Base-by-base conservation (phyloP, 1,140 invertebrate species). In the Caligus rogercresseyi region DNA sequence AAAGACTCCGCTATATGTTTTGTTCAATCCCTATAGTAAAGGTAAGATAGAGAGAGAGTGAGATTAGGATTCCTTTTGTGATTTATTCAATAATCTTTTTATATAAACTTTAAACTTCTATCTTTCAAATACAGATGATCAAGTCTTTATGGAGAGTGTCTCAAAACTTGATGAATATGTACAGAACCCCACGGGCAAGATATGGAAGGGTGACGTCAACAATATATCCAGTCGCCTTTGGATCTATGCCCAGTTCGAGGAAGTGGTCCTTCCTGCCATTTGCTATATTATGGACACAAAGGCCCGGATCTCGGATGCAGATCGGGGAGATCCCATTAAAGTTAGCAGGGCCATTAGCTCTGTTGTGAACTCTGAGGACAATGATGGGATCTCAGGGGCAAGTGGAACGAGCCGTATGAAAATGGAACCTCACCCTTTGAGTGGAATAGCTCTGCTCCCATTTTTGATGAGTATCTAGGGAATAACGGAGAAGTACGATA, bases 221-320 rank as follows among this genome's bases (percentile, higher is more conserved):
- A 75, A 78, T 63, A 77, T 83, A 0, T 77, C 75, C 58, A 82
- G 83, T 21, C 77, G 80, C 57, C 78, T 79, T 56, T 87, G 85
- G 85, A 79, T 83, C 51, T 87, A 79, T 72, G 84, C 83, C 11
- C 84, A 85, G 71, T 84, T 81, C 70, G 80, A 83, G 68, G 81
- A 83, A 61, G 76, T 78, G 4, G 78, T 81, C 21, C 70, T 85
- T 24, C 81, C 82, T 14, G 78, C 80, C 25, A 75, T 76, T 52
- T 77, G 81, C 71, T 79, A 80, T 68, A 70, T 83, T 20, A 69
- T 83, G 66, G 80, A 83, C 68, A 74, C 76, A 25, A 78, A 80
- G 63, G 75, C 75, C 16, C 63, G 67, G 25, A 69, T 83, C 4
- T 73, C 78, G 57, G 78, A 81, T 71, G 69, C 76, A 0, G 81